A percentile compares a stretch with the other conserved stretches of the same genome.
Conservation (phyloP, 2,113 vertebrate genomes). For the Myotis lucifugus region DNA sequence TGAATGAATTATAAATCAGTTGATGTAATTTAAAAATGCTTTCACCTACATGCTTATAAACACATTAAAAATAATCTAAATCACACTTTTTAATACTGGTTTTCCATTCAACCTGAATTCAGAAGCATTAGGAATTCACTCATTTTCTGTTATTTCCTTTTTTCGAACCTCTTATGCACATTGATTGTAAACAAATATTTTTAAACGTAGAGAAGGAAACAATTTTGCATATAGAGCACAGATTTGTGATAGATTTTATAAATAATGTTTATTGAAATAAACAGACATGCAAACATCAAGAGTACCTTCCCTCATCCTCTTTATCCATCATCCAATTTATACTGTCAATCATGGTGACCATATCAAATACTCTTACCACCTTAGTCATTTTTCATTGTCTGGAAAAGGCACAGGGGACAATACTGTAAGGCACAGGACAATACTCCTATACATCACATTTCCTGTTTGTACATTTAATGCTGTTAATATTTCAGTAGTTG, state of each 20-base stretch:
- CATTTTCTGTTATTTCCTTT: background rate
- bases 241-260: background rate
- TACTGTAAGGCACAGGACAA: background rate
- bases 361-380: constrained; percentile 15
- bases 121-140: constrained; percentile 1
- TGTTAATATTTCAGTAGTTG: constrained; percentile 83
- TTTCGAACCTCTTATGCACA: background rate
- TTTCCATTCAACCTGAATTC: constrained; percentile 26
- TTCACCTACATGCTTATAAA: background rate
- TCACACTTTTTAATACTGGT: background rate
- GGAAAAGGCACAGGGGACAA: background rate
- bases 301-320: background rate
- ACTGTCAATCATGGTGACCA: background rate
- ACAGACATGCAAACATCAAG: background rate
- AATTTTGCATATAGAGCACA: background rate
- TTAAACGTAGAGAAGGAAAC: background rate
- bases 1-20: constrained; percentile 2
- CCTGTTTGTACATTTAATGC: constrained; percentile 79
- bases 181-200: constrained; percentile 14
- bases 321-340: constrained; percentile 64
- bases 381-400: constrained; percentile 71
- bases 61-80: background rate
- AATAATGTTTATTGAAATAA: constrained; percentile 43
- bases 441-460: constrained; percentile 54
- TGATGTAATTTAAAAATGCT: background rate